Percentiles rank a stretch among this genome's conserved stretches.
Evolutionary conservation across 1,140 invertebrate species (phyloP).

Genomic region (Diprion similis): DNA sequence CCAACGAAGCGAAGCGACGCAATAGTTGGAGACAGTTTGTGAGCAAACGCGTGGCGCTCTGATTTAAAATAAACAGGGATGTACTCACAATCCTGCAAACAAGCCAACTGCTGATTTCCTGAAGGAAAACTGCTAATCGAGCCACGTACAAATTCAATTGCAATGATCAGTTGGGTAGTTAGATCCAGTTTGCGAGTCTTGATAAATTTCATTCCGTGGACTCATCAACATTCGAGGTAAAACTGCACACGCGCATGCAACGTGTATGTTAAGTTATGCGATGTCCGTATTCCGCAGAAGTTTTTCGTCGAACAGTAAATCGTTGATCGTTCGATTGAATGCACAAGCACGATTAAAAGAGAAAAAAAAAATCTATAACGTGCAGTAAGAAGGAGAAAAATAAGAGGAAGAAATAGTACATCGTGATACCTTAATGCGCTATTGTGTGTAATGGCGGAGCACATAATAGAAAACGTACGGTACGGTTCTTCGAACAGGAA

Average conservation of each 20-base stretch:
- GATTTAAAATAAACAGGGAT: neutral
- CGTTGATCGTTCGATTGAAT: too few relatives aligned
- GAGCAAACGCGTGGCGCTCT: neutral
- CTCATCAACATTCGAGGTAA: too few relatives aligned
- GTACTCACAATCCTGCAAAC: neutral
- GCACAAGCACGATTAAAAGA: too few relatives aligned
- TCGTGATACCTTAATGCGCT: constrained; percentile 7
- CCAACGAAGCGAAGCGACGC: neutral
- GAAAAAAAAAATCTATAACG: too few relatives aligned
- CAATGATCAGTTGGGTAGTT: neutral
- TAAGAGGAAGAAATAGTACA: neutral
- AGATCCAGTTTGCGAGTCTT: neutral
- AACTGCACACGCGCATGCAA: too few relatives aligned
- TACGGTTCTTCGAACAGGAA: constrained; percentile 7
- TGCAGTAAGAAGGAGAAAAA: neutral
- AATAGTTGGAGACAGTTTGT: neutral
- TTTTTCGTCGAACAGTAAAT: too few relatives aligned
- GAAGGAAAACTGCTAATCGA: neutral
- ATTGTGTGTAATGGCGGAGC: constrained; percentile 1
- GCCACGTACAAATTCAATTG: neutral
- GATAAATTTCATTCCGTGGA: neutral
- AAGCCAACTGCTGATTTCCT: neutral
- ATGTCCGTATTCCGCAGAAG: too few relatives aligned
- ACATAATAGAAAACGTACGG: constrained; percentile 1
- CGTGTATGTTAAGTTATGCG: too few relatives aligned